These are phyloP conservation scores for Pyrgilauda ruficollis DNA, from an alignment of 2,113 vertebrate species.

Conservation along the genomic window DNA sequence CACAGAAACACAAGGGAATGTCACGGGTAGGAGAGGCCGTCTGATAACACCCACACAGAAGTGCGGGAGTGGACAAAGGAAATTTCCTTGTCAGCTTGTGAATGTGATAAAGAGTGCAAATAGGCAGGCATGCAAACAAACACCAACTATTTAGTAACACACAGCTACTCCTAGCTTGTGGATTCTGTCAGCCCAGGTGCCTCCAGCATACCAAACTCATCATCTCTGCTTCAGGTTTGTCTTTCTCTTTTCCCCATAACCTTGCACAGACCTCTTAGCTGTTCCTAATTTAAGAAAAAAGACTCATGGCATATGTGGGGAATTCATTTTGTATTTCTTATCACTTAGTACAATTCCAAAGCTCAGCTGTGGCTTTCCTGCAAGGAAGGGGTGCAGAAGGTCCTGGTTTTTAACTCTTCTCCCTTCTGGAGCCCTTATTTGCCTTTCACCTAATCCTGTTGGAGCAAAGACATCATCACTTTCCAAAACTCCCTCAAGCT, in stretches of 20 bases:
- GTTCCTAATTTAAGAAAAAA: background rate
- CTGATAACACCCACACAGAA: constrained; percentile 23
- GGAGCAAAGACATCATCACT: background rate
- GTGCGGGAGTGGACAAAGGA: background rate
- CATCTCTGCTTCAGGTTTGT: background rate
- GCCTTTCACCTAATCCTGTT: background rate
- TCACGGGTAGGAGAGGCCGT: background rate
- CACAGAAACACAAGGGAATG: background rate
- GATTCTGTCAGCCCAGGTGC: background rate
- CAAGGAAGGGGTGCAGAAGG: background rate
- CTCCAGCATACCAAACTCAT: background rate
- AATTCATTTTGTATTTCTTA: background rate
- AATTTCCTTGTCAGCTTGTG: constrained; percentile 30
- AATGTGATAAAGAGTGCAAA: constrained; percentile 14
- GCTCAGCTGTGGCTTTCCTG: background rate
- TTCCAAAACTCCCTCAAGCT: background rate
- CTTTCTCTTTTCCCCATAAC: background rate
- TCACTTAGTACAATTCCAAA: background rate
- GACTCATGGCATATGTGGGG: rapidly evolving
- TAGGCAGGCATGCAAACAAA: background rate
- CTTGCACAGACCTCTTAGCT: background rate
- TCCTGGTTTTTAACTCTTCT: background rate
- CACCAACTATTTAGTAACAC: background rate
- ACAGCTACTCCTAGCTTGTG: background rate
- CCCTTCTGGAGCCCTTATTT: background rate